A percentile compares a stretch with the other conserved stretches of the same genome.
Evolutionary conservation across 1,140 invertebrate species (phyloP).

Genomic region (Zaprionus lachaisei): DNA sequence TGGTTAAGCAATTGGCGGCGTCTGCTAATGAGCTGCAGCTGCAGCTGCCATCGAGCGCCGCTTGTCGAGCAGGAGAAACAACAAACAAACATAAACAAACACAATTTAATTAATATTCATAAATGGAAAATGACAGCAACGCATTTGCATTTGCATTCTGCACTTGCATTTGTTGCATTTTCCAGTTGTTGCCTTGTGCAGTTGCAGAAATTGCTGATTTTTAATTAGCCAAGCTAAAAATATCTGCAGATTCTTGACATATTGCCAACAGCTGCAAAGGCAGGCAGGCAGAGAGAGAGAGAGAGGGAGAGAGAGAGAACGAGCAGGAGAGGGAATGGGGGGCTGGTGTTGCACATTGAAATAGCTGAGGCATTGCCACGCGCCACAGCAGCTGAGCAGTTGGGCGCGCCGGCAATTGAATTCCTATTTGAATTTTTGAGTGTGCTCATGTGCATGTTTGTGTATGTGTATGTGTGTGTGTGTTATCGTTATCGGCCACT

Average conservation of each 20-base stretch:
- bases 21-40: slow-evolving; percentile 45
- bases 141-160: slow-evolving; percentile 54
- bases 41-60: not conserved
- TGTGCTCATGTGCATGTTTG: not conserved
- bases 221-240: slow-evolving; percentile 73
- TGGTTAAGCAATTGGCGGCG: not conserved
- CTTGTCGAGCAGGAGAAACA: not conserved
- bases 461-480: slow-evolving; percentile 6
- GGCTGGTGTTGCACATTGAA: slow-evolving; percentile 10
- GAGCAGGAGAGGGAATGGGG: not conserved
- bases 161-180: slow-evolving; percentile 19
- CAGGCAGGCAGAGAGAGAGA: not conserved
- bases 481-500: slow-evolving; percentile 70
- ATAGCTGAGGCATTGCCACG: slow-evolving; percentile 70
- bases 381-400: slow-evolving; percentile 35
- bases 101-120: slow-evolving; percentile 71
- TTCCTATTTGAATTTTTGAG: slow-evolving; percentile 7
- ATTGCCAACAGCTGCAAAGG: slow-evolving; percentile 76
- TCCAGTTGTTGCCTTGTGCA: slow-evolving; percentile 19
- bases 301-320: not conserved
- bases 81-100: slow-evolving; percentile 8
- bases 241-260: slow-evolving; percentile 75
- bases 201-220: slow-evolving; percentile 60
- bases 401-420: slow-evolving; percentile 22
- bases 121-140: slow-evolving; percentile 67